Evolutionary conservation across 1,140 invertebrate genomes (phyloP).

Genomic region (Trichogramma pretiosum): DNA sequence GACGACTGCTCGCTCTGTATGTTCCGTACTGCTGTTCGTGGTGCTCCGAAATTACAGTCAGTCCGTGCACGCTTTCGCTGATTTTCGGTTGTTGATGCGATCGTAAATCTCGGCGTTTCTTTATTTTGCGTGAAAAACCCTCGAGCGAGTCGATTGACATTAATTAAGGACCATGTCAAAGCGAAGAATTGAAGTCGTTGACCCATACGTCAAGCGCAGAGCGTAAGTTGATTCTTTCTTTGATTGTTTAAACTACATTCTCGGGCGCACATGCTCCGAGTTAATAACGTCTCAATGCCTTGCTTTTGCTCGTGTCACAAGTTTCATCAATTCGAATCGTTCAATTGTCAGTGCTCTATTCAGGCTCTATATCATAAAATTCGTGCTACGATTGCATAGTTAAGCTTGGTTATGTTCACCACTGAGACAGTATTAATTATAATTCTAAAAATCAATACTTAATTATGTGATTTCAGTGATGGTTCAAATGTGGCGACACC

Average conservation of each 20-base stretch:
- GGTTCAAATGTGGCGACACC: constrained; percentile 34
- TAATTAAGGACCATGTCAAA: constrained; percentile 57
- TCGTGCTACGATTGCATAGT: background rate
- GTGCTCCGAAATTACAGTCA: too few species aligned
- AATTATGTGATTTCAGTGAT: constrained; percentile 9
- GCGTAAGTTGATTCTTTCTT: constrained; percentile 47
- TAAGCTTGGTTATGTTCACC: background rate
- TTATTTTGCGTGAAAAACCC: too few species aligned
- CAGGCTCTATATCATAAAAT: background rate
- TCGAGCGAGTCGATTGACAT: background rate
- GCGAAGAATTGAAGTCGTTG: constrained; percentile 71
- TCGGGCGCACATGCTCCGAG: too few species aligned
- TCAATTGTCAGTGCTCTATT: background rate
- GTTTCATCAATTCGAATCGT: background rate
- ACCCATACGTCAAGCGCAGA: constrained; percentile 70
- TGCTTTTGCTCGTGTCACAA: constrained; percentile 1
- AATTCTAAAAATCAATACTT: background rate
- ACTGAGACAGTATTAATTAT: background rate
- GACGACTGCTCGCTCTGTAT: too few species aligned
- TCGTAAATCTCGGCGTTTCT: too few species aligned
- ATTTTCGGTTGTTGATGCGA: too few species aligned
- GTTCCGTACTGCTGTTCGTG: too few species aligned
- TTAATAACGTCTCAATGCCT: background rate
- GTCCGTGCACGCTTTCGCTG: too few species aligned
- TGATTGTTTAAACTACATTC: background rate